Evolutionary conservation across 2,113 vertebrate species (phyloP).

Genomic region (Plotosus lineatus): DNA sequence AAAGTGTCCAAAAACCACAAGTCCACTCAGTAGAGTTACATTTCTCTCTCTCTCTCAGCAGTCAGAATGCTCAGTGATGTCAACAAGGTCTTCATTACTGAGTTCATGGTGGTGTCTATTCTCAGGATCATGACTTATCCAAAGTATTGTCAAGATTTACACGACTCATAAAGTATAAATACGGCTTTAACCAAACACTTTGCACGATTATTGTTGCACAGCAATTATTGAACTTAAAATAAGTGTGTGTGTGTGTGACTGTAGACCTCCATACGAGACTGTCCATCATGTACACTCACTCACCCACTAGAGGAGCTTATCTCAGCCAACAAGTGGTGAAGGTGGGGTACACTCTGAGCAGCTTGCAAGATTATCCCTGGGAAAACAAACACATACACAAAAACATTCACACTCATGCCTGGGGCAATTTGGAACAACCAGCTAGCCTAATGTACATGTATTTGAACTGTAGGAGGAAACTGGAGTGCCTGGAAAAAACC

Average conservation of each 20-base stretch:
- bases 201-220: not conserved
- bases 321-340: too few relatives aligned
- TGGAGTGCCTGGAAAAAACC: too few relatives aligned
- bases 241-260: not conserved
- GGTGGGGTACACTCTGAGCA: too few relatives aligned
- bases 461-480: too few relatives aligned
- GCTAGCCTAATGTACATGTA: too few relatives aligned
- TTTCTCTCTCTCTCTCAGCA: constrained; percentile 6
- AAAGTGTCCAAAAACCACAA: constrained; percentile 3
- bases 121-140: not conserved
- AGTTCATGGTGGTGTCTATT: constrained; percentile 1
- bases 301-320: too few relatives aligned
- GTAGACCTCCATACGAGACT: not conserved
- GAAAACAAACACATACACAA: too few relatives aligned
- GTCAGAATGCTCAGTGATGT: not conserved
- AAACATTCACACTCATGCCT: too few relatives aligned
- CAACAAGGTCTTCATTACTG: constrained; percentile 21
- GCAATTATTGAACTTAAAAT: not conserved
- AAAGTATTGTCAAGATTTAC: not conserved
- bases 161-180: not conserved
- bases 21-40: constrained; percentile 4
- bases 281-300: not conserved
- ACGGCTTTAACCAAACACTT: not conserved
- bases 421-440: too few relatives aligned
- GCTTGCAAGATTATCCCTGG: too few relatives aligned